Conservation (phyloP, 2,888 invertebrate species). For the Leptinotarsa tumamoca region DNA sequence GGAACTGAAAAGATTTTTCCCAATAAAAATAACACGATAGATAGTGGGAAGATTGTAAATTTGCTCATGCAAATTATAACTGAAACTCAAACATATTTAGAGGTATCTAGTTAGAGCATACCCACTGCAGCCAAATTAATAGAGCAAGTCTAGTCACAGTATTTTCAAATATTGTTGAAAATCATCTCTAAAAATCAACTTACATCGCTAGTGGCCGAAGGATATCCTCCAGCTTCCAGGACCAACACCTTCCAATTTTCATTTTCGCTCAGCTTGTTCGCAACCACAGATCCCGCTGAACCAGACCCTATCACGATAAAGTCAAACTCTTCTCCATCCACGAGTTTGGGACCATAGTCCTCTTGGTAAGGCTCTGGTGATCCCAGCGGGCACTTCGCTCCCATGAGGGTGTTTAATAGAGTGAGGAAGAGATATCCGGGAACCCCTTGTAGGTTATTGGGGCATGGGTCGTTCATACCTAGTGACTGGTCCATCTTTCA, state of each 20-base stretch:
- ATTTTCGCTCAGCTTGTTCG: conserved; percentile 67
- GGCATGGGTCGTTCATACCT: conserved; percentile 38
- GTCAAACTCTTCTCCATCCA: conserved; percentile 63
- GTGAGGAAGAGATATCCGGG: conserved; percentile 70
- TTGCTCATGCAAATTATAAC: no score
- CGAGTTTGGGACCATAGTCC: conserved; percentile 49
- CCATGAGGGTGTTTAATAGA: conserved; percentile 71
- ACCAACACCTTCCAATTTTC: conserved; percentile 67
- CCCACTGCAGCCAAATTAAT: no score
- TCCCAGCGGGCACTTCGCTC: conserved; percentile 71
- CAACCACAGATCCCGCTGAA: conserved; percentile 69
- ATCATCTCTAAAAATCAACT: conserved; percentile 1
- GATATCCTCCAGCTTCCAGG: conserved; percentile 70
- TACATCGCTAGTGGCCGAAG: conserved; percentile 66
- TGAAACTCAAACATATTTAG: no score
- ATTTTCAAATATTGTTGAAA: neutral
- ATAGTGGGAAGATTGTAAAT: no score
- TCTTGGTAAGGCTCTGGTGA: conserved; percentile 50
- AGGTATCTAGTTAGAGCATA: no score
- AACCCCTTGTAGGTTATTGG: conserved; percentile 56
- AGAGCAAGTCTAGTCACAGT: no score
- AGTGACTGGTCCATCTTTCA: conserved; percentile 27
- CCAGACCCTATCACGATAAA: conserved; percentile 70
- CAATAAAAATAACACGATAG: no score
- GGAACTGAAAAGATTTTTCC: no score